A percentile compares a stretch with the other conserved stretches of the same genome.
Conservation (phyloP, 1,140 invertebrate species). For the Anastrepha ludens region DNA sequence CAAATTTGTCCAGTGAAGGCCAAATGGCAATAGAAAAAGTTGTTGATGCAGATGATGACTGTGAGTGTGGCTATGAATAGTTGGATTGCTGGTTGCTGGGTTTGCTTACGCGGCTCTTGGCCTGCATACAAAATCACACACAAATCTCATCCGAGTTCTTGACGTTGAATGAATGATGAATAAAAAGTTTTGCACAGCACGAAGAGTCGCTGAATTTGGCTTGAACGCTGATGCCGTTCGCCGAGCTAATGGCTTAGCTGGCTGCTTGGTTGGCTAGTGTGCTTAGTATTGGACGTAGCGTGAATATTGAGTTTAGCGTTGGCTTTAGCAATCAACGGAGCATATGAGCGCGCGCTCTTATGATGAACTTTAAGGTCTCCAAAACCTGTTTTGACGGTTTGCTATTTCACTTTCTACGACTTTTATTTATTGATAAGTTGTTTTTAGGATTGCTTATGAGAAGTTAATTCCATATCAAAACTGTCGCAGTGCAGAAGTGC, state of each 20-base stretch:
- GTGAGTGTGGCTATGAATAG: conserved; percentile 28
- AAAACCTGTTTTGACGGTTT: not conserved
- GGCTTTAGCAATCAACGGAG: not conserved
- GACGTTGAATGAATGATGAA: conserved; percentile 53
- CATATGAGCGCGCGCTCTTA: conserved; percentile 15
- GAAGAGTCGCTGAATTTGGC: not conserved
- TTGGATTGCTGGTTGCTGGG: not conserved
- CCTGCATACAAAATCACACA: not conserved
- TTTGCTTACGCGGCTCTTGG: not conserved
- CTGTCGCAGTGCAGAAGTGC: not conserved
- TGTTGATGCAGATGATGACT: conserved; percentile 13
- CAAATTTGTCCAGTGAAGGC: conserved; percentile 47
- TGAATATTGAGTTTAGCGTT: not conserved
- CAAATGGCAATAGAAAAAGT: conserved; percentile 21
- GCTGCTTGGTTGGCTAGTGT: not conserved
- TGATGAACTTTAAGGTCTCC: not conserved
- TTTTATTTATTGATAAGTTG: not conserved
- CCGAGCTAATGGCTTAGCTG: not conserved
- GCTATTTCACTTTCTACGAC: not conserved
- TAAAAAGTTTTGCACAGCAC: conserved; percentile 25
- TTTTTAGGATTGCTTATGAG: not conserved
- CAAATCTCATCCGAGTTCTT: not conserved
- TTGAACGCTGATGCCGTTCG: not conserved
- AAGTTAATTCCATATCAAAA: not conserved
- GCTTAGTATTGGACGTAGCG: not conserved